Evolutionary conservation across 2,888 invertebrate genomes (phyloP), one percentile per base, ranked within the genome.

Genomic region (Holacanthella duospinosa): DNA sequence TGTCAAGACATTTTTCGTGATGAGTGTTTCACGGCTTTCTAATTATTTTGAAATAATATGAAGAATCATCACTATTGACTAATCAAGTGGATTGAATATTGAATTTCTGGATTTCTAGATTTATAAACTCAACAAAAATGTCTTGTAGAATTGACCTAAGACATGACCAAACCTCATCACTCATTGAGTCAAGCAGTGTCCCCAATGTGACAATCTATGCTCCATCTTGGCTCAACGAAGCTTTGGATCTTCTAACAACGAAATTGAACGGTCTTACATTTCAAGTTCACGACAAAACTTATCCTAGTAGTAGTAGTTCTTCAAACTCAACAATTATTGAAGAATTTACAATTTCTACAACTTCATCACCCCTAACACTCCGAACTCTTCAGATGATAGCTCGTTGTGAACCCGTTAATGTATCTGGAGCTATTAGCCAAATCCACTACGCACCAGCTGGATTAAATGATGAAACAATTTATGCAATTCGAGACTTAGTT

Each of bases 401-500:
- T 9, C 24, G 68, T 16, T 67, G 65, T 57, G 67, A 68, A 58
- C 16, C 48, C 2, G 25, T 2, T 6, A 68, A 68, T 54, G 63
- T 63, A 2, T 55, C 59, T 25, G 68, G 68, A 2, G 59, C 60
- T 2, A 64, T 68, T 27, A 63, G 64, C 24, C 59, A 4, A 9
- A 43, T 43, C 12, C 24, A 61, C 16, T 68, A 67, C 29, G 3
- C 26, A 25, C 21, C 59, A 1, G 65, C 60, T 43, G 55, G 64
- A 12, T 19, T 57, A 12, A 66, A 65, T 55, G 25, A 19, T 4
- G 4, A 28, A 48, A 53, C 66, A 21, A 48, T 68, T 19, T 64
- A 64, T 21, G 65, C 64, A 1, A 26, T 67, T 1, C 21, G 63
- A 29, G 68, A 67, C 53, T 56, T 68, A 24, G 68, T 67, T 16